Conservation (phyloP, 2,797 vertebrate species). For the Hylomyscus alleni region DNA sequence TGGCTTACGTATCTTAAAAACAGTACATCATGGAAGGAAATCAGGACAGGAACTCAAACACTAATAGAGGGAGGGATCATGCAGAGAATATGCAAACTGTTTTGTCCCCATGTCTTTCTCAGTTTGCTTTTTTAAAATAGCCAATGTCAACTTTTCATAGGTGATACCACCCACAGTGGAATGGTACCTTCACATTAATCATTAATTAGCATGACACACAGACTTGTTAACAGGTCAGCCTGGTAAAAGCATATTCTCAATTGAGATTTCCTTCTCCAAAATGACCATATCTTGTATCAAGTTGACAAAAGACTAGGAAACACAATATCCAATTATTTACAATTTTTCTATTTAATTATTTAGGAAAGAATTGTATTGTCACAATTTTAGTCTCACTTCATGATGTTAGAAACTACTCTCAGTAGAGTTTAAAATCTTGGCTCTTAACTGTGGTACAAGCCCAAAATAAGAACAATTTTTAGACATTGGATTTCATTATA, state of each 20-base stretch:
- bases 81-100: neutral
- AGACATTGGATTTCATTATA: too few relatives aligned
- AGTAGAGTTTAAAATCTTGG: too few relatives aligned
- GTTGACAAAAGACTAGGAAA: neutral
- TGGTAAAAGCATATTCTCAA: neutral
- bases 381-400: neutral
- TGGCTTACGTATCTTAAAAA: neutral
- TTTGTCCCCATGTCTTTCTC: too few relatives aligned
- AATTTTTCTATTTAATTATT: slow-evolving; percentile 22
- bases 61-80: neutral
- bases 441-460: too few relatives aligned
- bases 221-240: neutral
- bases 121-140: neutral
- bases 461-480: too few relatives aligned
- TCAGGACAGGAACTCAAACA: neutral
- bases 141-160: neutral
- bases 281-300: neutral
- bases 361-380: slow-evolving; percentile 9
- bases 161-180: neutral
- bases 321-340: slow-evolving; percentile 28
- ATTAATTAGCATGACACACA: neutral
- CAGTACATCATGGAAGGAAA: neutral
- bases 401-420: too few relatives aligned
- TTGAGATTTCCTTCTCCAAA: neutral
- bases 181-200: neutral